Conservation (phyloP, 2,797 vertebrate genomes). For the Sebastes trivittatus region DNA sequence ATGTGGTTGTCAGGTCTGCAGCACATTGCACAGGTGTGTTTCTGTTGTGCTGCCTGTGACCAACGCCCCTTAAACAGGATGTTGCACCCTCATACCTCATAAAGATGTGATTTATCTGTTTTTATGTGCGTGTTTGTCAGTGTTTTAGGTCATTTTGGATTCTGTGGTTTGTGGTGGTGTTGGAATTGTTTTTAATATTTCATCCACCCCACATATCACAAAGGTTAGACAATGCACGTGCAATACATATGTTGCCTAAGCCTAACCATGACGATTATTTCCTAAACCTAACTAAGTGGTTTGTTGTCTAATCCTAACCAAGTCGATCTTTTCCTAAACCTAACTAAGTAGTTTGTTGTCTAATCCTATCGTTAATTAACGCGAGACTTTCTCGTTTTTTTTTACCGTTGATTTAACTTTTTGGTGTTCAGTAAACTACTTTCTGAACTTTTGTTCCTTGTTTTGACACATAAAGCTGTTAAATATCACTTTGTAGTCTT, state of each 20-base stretch:
- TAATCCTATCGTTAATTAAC: neutral
- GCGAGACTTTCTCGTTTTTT: conserved; percentile 6
- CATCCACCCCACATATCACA: neutral
- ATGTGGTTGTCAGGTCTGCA: too few relatives aligned
- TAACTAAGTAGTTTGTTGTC: too few relatives aligned
- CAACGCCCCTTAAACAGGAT: neutral
- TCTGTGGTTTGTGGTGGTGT: neutral
- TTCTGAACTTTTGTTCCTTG: neutral
- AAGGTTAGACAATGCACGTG: neutral
- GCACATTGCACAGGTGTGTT: too few relatives aligned
- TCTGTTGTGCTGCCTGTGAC: too few relatives aligned
- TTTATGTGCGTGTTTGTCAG: neutral
- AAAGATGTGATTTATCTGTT: neutral
- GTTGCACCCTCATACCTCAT: too few relatives aligned
- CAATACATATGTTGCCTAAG: too few relatives aligned
- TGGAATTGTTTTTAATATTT: neutral
- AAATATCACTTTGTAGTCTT: neutral
- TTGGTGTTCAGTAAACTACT: neutral
- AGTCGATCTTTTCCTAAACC: too few relatives aligned
- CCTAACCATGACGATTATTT: too few relatives aligned
- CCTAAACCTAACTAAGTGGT: too few relatives aligned
- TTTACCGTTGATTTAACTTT: neutral
- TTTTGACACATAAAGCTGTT: neutral
- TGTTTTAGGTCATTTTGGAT: neutral
- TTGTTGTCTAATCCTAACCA: too few relatives aligned